Evolutionary conservation across 2,888 invertebrate genomes (phyloP).

Genomic region (Heliconius erato): DNA sequence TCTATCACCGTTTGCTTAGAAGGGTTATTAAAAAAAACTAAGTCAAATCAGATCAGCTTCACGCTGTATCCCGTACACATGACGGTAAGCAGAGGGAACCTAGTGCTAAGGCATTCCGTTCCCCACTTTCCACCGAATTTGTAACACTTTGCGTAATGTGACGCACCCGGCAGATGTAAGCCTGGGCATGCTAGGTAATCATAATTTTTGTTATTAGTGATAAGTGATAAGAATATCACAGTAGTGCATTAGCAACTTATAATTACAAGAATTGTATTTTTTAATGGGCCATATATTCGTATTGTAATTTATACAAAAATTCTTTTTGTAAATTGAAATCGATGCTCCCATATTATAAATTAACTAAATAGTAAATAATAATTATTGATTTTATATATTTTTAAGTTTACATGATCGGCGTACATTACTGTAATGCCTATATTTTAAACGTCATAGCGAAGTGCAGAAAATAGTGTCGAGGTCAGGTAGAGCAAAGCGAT

Average conservation of each 20-base stretch:
- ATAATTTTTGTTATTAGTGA: neutral
- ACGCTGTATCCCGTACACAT: too few relatives aligned
- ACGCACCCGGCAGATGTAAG: neutral
- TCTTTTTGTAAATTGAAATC: too few relatives aligned
- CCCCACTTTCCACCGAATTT: too few relatives aligned
- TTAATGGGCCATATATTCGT: neutral
- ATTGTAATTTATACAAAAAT: too few relatives aligned
- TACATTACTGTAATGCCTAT: constrained; percentile 26
- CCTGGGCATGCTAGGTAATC: neutral
- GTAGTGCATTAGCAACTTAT: neutral
- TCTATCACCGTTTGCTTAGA: constrained; percentile 64
- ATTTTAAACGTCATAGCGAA: constrained; percentile 44
- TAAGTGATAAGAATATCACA: neutral
- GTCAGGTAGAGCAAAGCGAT: constrained; percentile 55
- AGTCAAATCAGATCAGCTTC: too few relatives aligned
- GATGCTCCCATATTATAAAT: neutral
- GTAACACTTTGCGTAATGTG: too few relatives aligned
- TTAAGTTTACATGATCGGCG: neutral
- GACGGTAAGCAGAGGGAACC: too few relatives aligned
- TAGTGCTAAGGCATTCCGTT: too few relatives aligned
- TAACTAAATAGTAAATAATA: neutral
- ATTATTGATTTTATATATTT: neutral
- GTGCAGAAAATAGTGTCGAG: constrained; percentile 45
- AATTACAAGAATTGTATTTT: neutral
- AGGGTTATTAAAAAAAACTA: constrained; percentile 63